Conservation (phyloP, 2,888 invertebrate species). For the Habrosyne pyritoides region DNA sequence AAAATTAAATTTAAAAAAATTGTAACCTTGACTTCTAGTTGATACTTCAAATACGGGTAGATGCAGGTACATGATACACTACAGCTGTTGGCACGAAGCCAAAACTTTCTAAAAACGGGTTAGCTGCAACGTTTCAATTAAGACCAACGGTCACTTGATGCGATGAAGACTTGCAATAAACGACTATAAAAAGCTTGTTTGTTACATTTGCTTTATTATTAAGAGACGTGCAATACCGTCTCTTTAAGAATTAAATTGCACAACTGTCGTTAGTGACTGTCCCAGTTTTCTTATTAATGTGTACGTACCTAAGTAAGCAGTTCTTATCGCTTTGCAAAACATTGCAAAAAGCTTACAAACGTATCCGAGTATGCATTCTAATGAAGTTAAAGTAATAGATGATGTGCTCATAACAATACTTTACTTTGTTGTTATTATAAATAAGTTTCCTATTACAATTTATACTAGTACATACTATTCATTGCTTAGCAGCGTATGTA, state of each 20-base stretch:
- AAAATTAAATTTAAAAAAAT: conserved; percentile 11
- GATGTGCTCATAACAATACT: too few relatives aligned
- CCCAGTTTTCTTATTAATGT: conserved; percentile 1
- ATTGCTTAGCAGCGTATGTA: too few relatives aligned
- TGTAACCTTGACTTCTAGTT: conserved; percentile 65
- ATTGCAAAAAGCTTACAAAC: background rate
- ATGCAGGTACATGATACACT: conserved; percentile 49
- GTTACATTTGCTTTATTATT: conserved; percentile 11
- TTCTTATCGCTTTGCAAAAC: background rate
- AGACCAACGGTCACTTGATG: conserved; percentile 26
- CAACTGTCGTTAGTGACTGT: background rate
- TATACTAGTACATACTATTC: too few relatives aligned
- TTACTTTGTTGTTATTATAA: too few relatives aligned
- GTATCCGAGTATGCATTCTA: background rate
- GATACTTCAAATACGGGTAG: conserved; percentile 60
- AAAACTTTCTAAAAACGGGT: conserved; percentile 73
- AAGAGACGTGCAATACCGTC: conserved; percentile 4
- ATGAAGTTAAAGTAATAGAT: background rate
- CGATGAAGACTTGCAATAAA: conserved; percentile 25
- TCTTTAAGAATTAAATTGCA: background rate
- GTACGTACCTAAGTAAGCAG: background rate
- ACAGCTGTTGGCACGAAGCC: conserved; percentile 67
- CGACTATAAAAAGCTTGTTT: conserved; percentile 19
- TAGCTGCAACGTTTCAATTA: conserved; percentile 70
- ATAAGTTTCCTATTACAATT: too few relatives aligned